Evolutionary conservation across 2,888 invertebrate species (phyloP).

Genomic region (Lepeophtheirus nordmannii): DNA sequence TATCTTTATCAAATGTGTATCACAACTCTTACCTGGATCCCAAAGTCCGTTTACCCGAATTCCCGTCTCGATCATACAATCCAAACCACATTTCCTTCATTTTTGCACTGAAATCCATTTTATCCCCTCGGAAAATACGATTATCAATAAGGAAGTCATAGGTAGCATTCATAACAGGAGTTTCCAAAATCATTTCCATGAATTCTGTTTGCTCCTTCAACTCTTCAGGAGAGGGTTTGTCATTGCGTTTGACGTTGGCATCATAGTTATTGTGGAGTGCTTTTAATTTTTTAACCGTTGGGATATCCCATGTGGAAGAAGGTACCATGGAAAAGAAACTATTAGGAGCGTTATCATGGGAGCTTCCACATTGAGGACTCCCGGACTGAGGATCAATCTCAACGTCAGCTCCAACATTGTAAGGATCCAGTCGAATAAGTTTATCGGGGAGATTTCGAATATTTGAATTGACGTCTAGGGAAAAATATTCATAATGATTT

Average conservation of each 20-base stretch:
- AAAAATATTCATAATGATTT: too few relatives aligned
- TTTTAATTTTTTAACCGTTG: conserved; percentile 7
- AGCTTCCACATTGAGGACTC: background rate
- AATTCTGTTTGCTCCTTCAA: conserved; percentile 9
- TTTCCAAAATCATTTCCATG: conserved; percentile 3
- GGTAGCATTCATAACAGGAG: background rate
- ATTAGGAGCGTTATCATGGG: too few relatives aligned
- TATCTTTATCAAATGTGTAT: too few relatives aligned
- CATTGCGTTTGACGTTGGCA: background rate
- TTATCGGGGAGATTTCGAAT: too few relatives aligned
- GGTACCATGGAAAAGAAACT: too few relatives aligned
- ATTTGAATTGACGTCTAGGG: too few relatives aligned
- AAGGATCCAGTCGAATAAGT: too few relatives aligned
- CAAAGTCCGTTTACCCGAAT: too few relatives aligned
- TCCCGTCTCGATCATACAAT: conserved; percentile 32
- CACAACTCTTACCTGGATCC: too few relatives aligned
- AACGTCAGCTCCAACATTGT: too few relatives aligned
- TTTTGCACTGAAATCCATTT: conserved; percentile 28
- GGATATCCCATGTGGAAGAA: background rate
- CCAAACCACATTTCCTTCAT: conserved; percentile 35
- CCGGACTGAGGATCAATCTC: background rate
- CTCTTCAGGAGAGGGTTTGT: conserved; percentile 8
- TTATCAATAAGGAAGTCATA: conserved; percentile 1
- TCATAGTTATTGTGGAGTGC: conserved; percentile 18
- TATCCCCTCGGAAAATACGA: background rate